A percentile compares a stretch with the other conserved stretches of the same genome.
Evolutionary conservation across 2,797 vertebrate genomes (phyloP).

Genomic region (Neopelma chrysocephalum): DNA sequence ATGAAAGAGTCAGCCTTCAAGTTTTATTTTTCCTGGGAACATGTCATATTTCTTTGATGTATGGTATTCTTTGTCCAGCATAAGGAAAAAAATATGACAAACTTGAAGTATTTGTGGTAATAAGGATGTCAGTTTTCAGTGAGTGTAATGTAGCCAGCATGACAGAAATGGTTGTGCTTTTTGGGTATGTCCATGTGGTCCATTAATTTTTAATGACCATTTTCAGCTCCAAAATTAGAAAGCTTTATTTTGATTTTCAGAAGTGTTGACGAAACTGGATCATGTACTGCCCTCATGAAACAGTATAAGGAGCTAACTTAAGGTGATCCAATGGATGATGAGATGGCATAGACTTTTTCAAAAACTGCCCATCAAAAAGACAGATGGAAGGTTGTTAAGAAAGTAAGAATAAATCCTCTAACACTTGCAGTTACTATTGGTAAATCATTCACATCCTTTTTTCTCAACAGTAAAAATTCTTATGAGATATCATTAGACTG

Average conservation of each 20-base stretch:
- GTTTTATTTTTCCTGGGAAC: slow-evolving; percentile 1
- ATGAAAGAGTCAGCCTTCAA: background rate
- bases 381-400: slow-evolving; percentile 16
- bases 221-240: background rate
- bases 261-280: background rate
- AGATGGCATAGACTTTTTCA: background rate
- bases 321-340: background rate
- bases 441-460: slow-evolving; percentile 75
- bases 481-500: slow-evolving; percentile 86
- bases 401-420: slow-evolving; percentile 48
- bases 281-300: background rate
- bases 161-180: background rate
- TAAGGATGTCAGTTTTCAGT: slow-evolving; percentile 2
- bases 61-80: slow-evolving; percentile 14
- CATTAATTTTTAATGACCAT: slow-evolving; percentile 25
- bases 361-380: background rate
- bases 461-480: slow-evolving; percentile 78
- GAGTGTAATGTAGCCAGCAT: background rate
- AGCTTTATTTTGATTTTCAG: slow-evolving; percentile 27
- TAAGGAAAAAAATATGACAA: background rate
- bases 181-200: background rate
- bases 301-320: background rate
- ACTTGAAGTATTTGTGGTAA: slow-evolving; percentile 26
- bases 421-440: slow-evolving; percentile 55
- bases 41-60: background rate